Conservation (phyloP, 2,113 vertebrate species). For the Lepus timidus region DNA sequence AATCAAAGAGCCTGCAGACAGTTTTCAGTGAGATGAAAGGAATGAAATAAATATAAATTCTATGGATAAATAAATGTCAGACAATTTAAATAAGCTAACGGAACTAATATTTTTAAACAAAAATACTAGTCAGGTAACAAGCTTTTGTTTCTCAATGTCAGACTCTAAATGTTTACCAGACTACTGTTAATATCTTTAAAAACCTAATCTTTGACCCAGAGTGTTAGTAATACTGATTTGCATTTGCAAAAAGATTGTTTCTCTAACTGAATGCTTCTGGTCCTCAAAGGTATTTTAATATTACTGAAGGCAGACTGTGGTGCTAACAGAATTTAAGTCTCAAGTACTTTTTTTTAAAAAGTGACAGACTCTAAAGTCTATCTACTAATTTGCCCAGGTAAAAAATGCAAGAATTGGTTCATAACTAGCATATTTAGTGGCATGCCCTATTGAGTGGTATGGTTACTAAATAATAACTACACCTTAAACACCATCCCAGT, state of each 20-base stretch:
- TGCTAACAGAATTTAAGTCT: slow-evolving; percentile 65
- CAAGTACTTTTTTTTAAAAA: slow-evolving; percentile 78
- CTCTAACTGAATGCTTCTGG: slow-evolving; percentile 67
- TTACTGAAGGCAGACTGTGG: slow-evolving; percentile 81
- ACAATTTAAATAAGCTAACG: slow-evolving; percentile 81
- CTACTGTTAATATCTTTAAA: slow-evolving; percentile 79
- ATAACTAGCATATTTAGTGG: slow-evolving; percentile 79
- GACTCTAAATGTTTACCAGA: slow-evolving; percentile 80
- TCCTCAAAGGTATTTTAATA: slow-evolving; percentile 76
- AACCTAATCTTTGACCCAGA: slow-evolving; percentile 73
- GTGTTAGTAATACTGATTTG: slow-evolving; percentile 77
- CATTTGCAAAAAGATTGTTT: slow-evolving; percentile 66
- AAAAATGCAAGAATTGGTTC: slow-evolving; percentile 74
- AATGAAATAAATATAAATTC: slow-evolving; percentile 84
- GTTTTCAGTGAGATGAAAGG: slow-evolving; percentile 80
- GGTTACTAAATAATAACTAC: slow-evolving; percentile 63
- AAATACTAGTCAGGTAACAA: slow-evolving; percentile 82
- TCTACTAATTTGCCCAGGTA: slow-evolving; percentile 74
- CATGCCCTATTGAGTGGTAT: slow-evolving; percentile 81
- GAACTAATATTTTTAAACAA: slow-evolving; percentile 77
- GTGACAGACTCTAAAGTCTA: slow-evolving; percentile 77
- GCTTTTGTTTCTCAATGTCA: slow-evolving; percentile 84
- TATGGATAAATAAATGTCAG: slow-evolving; percentile 83
- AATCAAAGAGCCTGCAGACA: slow-evolving; percentile 84
- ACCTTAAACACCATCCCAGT: slow-evolving; percentile 63